Base-by-base conservation (phyloP, 2,888 invertebrate genomes). In the Agrochola lychnidis region DNA sequence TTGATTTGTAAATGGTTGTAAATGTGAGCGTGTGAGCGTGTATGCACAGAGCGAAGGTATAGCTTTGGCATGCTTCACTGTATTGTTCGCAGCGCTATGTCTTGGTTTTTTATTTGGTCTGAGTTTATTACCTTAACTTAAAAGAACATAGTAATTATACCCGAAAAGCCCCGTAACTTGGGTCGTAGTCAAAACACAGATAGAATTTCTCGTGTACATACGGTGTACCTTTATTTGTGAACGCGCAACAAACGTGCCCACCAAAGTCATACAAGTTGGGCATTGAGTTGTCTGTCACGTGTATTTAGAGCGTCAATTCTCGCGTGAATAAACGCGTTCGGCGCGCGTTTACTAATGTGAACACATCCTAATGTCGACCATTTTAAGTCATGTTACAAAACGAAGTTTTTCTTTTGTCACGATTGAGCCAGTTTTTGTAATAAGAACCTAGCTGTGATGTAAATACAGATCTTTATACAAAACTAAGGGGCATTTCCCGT, bases 251-350 rank as follows among this genome's bases (percentile, higher is more conserved):
- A 67, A 57, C 66, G 48, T 45, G 61, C 22, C 25, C 2, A 22
- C 59, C 25, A 51, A 57, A 53, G 16, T n/a, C 71, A 57, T 22
- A 71, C 72, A 80, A 57, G 36, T 16, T 25, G n/a, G 10, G n/a
- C 25, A 74, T 80, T 74, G 57, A 48, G 59, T 67, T 67, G 53
- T 25, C 48, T 22, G 53, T 70, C 70, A 62, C 74, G 62, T 67
- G 48, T 42, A 48, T 30, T 66, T 25, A 14, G 45, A 42, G 14
- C 30, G 48, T 56, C 78, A 22, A 70, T 66, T 70, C 12, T 42
- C 48, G 57, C 63, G 14, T 82, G 59, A 78, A 70, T 70, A 64
- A 70, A 59, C n/a, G 22, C 61, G 68, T 64, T 25, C 3, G 16
- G 6, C n/a, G 36, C 40, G 59, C 48, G 40, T 72, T 79, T 51